Percentiles rank a stretch among this genome's conserved stretches.
These are phyloP conservation scores for Brenthis ino DNA, from an alignment of 2,888 invertebrate genomes.

Conservation along the genomic window DNA sequence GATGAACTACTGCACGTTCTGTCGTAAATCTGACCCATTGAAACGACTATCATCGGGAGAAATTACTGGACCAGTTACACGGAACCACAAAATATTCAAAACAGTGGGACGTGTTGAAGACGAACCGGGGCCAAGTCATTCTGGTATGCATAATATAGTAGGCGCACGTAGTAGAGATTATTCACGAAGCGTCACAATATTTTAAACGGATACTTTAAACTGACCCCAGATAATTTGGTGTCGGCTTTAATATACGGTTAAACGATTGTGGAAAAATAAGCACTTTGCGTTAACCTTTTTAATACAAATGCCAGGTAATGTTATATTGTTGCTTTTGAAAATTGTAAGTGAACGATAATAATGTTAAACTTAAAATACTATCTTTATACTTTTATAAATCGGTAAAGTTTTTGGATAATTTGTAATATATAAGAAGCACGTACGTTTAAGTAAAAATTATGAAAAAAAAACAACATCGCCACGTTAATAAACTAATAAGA, in stretches of 20 bases:
- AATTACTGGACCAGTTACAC: conserved; percentile 59
- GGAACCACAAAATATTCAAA: conserved; percentile 41
- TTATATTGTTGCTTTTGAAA: conserved; percentile 16
- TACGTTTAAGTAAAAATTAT: background rate
- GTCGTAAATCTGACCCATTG: conserved; percentile 70
- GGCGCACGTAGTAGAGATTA: conserved; percentile 65
- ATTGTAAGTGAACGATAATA: background rate
- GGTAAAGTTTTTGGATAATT: background rate
- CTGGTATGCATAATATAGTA: conserved; percentile 48
- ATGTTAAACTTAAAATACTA: background rate
- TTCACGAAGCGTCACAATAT: conserved; percentile 73
- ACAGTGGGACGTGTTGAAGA: conserved; percentile 20
- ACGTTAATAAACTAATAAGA: no score
- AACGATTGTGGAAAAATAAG: conserved; percentile 61
- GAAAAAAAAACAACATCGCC: background rate
- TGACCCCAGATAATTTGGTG: conserved; percentile 69
- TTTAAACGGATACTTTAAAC: conserved; percentile 71
- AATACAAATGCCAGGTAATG: conserved; percentile 34
- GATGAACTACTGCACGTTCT: conserved; percentile 59
- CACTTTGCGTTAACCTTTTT: conserved; percentile 40
- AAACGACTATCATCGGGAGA: conserved; percentile 72
- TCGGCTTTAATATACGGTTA: conserved; percentile 66
- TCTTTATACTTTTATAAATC: background rate
- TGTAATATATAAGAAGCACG: background rate
- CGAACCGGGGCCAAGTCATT: conserved; percentile 38